Base-by-base conservation (phyloP, 2,888 invertebrate genomes). In the Trichopoda pennipes region DNA sequence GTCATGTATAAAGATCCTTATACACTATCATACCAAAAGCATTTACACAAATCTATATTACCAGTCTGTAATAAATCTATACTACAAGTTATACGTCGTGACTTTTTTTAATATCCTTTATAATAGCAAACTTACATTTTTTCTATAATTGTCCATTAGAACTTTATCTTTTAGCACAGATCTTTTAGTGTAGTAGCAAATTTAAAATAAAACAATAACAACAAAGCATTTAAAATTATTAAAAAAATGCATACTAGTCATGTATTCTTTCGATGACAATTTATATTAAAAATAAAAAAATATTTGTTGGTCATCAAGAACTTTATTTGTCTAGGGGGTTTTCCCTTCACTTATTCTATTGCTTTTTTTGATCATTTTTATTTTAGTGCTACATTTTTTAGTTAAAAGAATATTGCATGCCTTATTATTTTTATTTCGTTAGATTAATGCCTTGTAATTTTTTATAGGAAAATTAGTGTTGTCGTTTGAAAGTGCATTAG, bases 121-220 rank as follows among this genome's bases (percentile, higher is more conserved):
- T 66, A 35, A 44, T 44, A 23, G 78, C 44, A 16, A 74, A 60
- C 42, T 61, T 44, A 51, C 38, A 66, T 77, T 74, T 74, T 74
- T 69, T 74, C 53, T 21, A 63, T 82, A 79, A 79, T 82, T 79
- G 79, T 72, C 79, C 72, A 75, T 76, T 82, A 76, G 74, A 72
- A 63, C 76, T 85, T 86, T 88, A 88, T 88, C 87, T 84, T 49
- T 74, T 69, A 84, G 78, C 81, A 85, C 86, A 85, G 86, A 88
- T 87, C 88, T 85, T 85, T 86, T 69, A 61, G 35, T 38, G 77
- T 84, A 78, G 72, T 84, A 83, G 84, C 83, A 83, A 83, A 81
- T 85, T 84, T 49, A 73, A 16, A 58, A 68, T 28, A 55, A 77
- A 28, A n/a, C n/a, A 56, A 68, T 28, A 55, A 75, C 28, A 58